Conservation (phyloP, 2,113 vertebrate species). For the Phrynosoma platyrhinos region DNA sequence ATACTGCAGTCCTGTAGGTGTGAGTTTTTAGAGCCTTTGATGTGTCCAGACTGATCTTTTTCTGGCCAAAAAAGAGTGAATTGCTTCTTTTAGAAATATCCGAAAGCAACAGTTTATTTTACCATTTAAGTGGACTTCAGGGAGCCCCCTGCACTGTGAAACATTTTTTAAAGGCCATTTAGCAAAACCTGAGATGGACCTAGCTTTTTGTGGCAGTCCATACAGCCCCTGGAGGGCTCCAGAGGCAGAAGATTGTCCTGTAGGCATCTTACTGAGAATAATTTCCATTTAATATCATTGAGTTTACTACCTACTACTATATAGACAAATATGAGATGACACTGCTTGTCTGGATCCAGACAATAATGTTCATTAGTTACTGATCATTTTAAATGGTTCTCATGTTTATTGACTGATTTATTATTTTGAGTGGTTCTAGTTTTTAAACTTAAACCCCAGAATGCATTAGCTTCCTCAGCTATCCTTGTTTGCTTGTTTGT, state of each 20-base stretch:
- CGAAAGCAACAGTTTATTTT: too few species aligned
- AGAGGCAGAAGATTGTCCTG: neutral
- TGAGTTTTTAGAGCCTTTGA: too few species aligned
- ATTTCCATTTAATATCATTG: neutral
- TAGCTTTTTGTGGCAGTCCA: too few species aligned
- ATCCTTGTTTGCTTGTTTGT: conserved; percentile 2
- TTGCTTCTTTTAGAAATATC: too few species aligned
- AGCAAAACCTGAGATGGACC: too few species aligned
- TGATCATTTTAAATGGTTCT: neutral
- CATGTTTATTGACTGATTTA: neutral
- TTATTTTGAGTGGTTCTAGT: neutral
- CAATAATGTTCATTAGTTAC: neutral
- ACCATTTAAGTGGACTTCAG: too few species aligned
- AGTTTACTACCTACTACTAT: neutral
- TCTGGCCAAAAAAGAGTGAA: too few species aligned
- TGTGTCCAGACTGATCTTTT: too few species aligned
- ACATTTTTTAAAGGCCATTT: too few species aligned
- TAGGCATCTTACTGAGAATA: neutral
- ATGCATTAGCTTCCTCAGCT: conserved; percentile 1
- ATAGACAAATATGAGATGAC: neutral
- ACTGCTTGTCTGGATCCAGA: neutral
- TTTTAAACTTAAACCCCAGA: neutral
- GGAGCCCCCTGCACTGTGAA: too few species aligned
- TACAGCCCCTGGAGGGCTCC: too few species aligned
- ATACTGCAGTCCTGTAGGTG: neutral